phyloP scores from a whole-genome alignment of 1,140 invertebrate species.

The Lepidostoma basale region DNA sequence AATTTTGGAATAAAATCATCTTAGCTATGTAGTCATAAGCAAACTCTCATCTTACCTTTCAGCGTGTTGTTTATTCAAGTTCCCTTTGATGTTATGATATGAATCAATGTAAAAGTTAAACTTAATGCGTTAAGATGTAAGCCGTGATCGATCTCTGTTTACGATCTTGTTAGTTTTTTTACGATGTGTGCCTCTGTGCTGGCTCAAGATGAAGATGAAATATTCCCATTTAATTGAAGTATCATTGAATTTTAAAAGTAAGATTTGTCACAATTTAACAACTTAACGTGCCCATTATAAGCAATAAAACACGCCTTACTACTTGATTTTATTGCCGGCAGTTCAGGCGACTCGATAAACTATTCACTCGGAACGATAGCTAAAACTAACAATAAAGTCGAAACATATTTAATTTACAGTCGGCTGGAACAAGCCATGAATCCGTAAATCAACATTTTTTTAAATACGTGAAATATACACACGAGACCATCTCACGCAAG shows the following conservation, averaged over 20 bases:
- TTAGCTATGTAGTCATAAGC: too few species aligned
- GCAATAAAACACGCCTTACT: slow-evolving; percentile 19
- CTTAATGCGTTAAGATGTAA: too few species aligned
- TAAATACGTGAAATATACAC: slow-evolving; percentile 11
- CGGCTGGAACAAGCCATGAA: background rate
- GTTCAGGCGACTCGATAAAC: background rate
- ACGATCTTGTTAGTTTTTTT: slow-evolving; percentile 9
- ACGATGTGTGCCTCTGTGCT: slow-evolving; percentile 19
- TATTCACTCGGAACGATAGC: background rate
- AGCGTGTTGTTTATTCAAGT: too few species aligned
- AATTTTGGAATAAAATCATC: too few species aligned
- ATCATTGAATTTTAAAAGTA: slow-evolving; percentile 23
- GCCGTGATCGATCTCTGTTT: too few species aligned
- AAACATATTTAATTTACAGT: slow-evolving; percentile 1
- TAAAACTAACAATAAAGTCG: background rate
- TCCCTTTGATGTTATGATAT: too few species aligned
- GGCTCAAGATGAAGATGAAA: background rate
- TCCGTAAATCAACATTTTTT: slow-evolving; percentile 15
- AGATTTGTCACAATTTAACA: slow-evolving; percentile 27
- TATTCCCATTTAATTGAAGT: slow-evolving; percentile 19
- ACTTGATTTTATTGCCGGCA: slow-evolving; percentile 16
- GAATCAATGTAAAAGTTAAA: too few species aligned
- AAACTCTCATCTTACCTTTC: too few species aligned
- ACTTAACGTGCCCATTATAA: slow-evolving; percentile 16
- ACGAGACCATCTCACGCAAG: background rate